Base-by-base conservation (phyloP, 2,797 vertebrate genomes). In the Danio choprae region DNA sequence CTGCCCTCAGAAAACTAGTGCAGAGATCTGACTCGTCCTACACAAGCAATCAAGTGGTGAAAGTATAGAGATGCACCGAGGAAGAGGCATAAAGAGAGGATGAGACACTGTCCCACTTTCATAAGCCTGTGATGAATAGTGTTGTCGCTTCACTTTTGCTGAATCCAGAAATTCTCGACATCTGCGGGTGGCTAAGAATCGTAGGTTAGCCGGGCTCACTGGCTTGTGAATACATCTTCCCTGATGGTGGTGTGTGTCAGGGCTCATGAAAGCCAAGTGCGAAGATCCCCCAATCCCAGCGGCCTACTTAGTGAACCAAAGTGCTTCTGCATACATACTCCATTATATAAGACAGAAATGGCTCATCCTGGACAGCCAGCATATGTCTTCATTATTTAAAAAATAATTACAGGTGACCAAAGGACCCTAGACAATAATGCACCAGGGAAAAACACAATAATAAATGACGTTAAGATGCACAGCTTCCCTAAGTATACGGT, bases 291-390 rank as follows among this genome's bases (percentile, higher is more conserved):
- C 22, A 76, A 50, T 91, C 93, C 91, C 91, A 84, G 77, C 86
- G 89, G 91, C 88, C 84, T 88, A 90, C 87, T 92, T 90, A 93
- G 90, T 65, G 60, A 88, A 84, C 90, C 80, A 87, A 88, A 87
- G 82, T 84, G 64, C 79, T 76, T 79, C 83, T 80, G 85, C 82
- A 78, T 81, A 80, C 78, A 60, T 70, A 79, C 59, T 84, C 75
- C 22, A 71, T 87, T 87, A 85, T 59, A 16, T 53, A 63, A 65
- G 73, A 82, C 78, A 76, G 68, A 81, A 87, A 82, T 84, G 76
- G 75, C 77, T 85, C 76, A 80, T 20, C 53, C 12, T 74, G 43
- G 81, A 84, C 78, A 78, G 44, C 43, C 36, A 29, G 51, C 67
- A 85, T 82, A 81, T 83, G 81, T 84, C 74, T 81, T 83, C 74